phyloP scores from a whole-genome alignment of 2,797 vertebrate genomes.

The Coilia nasus region DNA sequence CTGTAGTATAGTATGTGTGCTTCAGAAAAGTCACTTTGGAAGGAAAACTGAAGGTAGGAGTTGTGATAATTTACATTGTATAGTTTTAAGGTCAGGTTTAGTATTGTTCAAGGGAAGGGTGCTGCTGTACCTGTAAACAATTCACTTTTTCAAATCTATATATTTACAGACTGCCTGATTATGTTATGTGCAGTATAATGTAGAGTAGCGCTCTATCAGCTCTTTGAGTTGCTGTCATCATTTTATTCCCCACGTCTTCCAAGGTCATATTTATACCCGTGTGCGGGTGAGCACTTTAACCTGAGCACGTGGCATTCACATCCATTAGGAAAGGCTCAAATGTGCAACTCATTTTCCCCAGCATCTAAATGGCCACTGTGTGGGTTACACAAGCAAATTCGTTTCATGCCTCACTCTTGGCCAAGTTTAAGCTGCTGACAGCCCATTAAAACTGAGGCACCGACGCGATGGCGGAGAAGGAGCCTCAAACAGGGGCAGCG shows the following conservation, averaged over 20 bases:
- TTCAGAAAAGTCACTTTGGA: no score
- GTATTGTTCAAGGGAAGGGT: not conserved
- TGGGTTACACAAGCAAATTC: not conserved
- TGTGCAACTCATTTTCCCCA: not conserved
- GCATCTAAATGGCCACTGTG: not conserved
- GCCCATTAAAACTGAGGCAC: not conserved
- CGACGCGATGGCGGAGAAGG: not conserved
- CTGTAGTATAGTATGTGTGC: no score
- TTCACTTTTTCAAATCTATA: not conserved
- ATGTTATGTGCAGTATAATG: no score
- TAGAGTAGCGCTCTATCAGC: no score
- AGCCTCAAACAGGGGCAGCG: not conserved
- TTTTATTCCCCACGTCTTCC: not conserved
- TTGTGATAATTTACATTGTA: no score
- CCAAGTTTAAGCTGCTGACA: not conserved
- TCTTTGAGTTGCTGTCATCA: no score
- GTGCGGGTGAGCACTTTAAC: not conserved
- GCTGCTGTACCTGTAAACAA: not conserved
- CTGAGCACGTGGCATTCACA: not conserved
- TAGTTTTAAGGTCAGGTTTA: no score
- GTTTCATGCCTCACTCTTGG: constrained; percentile 7
- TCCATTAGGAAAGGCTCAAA: not conserved
- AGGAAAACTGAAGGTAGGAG: no score
- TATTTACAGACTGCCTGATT: no score
- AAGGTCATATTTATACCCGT: not conserved